phyloP scores from a whole-genome alignment of 2,113 vertebrate species.

The Prinia subflava region DNA sequence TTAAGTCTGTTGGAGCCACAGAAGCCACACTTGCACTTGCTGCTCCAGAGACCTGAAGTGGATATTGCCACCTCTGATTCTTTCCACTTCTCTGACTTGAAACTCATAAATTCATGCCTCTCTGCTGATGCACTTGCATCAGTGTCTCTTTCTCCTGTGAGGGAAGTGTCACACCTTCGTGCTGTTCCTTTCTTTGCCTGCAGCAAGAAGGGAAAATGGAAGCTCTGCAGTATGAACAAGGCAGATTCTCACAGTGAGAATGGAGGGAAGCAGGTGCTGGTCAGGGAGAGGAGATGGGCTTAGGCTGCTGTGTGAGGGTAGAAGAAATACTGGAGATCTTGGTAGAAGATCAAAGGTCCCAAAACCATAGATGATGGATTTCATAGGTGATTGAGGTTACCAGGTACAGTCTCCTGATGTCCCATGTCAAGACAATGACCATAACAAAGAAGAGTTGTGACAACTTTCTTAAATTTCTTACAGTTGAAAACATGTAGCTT shows the following conservation, averaged over 20 bases:
- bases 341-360: background rate
- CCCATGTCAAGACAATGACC: background rate
- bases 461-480: background rate
- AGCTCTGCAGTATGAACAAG: background rate
- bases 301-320: background rate
- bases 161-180: background rate
- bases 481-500: background rate
- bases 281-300: background rate
- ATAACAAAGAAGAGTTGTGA: background rate
- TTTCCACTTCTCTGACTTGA: background rate
- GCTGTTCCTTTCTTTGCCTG: background rate
- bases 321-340: background rate
- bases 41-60: background rate
- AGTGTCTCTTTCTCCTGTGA: background rate
- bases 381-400: background rate
- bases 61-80: background rate
- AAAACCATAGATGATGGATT: background rate
- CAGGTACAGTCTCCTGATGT: background rate
- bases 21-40: background rate
- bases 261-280: background rate
- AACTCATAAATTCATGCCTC: background rate
- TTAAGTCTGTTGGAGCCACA: background rate
- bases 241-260: background rate
- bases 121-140: background rate
- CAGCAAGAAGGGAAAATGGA: background rate